Conservation (phyloP, 2,113 vertebrate species). For the Marmota monax region DNA sequence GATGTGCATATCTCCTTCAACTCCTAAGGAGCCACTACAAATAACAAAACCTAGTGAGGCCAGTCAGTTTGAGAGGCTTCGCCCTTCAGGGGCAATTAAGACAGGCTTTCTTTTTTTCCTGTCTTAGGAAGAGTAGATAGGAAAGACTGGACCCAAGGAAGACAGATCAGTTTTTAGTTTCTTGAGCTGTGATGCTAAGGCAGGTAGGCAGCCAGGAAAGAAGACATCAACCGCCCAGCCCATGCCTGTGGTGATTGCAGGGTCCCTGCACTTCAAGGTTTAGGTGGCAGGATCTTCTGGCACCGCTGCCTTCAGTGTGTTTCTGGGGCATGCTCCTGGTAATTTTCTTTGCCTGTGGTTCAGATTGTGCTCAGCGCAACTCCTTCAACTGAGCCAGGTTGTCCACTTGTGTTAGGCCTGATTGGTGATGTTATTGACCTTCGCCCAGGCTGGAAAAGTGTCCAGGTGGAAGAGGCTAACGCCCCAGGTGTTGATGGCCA, state of each 20-base stretch:
- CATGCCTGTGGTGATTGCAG: background rate
- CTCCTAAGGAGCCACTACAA: background rate
- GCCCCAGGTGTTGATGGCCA: constrained; percentile 98
- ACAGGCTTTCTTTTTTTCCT: background rate
- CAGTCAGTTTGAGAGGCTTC: background rate
- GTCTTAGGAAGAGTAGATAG: background rate
- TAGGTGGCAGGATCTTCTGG: background rate
- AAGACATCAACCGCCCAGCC: background rate
- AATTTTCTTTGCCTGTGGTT: background rate
- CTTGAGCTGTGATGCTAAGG: background rate
- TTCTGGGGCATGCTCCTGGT: background rate
- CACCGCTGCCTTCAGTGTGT: background rate
- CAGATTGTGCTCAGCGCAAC: background rate
- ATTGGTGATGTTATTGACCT: constrained; percentile 90
- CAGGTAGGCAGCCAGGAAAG: background rate
- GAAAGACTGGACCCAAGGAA: background rate
- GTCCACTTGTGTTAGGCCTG: constrained; percentile 72
- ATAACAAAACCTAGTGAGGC: background rate
- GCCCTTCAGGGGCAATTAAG: background rate
- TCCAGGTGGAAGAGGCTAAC: constrained; percentile 94
- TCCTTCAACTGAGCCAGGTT: constrained; percentile 51
- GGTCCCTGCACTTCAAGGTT: background rate
- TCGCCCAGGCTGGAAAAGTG: constrained; percentile 94
- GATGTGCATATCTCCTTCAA: background rate
- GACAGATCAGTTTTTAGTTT: background rate